Conservation (phyloP, 2,888 invertebrate genomes). For the Vesta saturnalis region DNA sequence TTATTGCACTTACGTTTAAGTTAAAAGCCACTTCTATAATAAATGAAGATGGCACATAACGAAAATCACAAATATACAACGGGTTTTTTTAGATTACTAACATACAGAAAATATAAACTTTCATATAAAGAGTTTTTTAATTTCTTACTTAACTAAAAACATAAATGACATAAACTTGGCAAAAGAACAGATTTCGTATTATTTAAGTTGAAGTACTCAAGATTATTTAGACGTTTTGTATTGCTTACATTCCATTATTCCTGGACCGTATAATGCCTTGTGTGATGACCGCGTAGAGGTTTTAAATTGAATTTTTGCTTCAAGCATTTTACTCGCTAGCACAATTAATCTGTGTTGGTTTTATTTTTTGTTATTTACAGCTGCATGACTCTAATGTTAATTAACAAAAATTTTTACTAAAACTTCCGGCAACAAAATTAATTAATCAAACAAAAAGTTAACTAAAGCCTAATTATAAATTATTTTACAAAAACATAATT, state of each 20-base stretch:
- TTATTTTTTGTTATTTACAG: constrained; percentile 13
- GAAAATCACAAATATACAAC: no score
- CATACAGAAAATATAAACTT: no score
- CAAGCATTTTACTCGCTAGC: constrained; percentile 2
- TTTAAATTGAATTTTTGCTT: constrained; percentile 14
- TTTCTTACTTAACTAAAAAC: background rate
- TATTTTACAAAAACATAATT: constrained; percentile 7
- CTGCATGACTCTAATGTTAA: constrained; percentile 13
- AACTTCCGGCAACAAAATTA: constrained; percentile 12
- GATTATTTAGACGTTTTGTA: constrained; percentile 23
- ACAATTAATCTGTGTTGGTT: constrained; percentile 14
- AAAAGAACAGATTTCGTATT: background rate
- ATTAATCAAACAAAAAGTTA: constrained; percentile 9
- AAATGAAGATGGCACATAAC: no score
- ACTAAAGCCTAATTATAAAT: constrained; percentile 8
- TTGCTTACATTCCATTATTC: constrained; percentile 23
- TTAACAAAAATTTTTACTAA: constrained; percentile 12
- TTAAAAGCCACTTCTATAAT: no score
- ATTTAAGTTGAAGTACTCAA: constrained; percentile 4
- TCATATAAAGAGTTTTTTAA: no score
- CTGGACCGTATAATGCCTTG: background rate
- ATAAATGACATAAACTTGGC: background rate
- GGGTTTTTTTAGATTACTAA: no score
- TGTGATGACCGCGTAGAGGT: constrained; percentile 6
- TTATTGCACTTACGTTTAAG: no score